A percentile compares a stretch with the other conserved stretches of the same genome.
These are phyloP conservation scores for Drosophila tripunctata DNA, from an alignment of 2,888 invertebrate genomes.

Conservation along the genomic window DNA sequence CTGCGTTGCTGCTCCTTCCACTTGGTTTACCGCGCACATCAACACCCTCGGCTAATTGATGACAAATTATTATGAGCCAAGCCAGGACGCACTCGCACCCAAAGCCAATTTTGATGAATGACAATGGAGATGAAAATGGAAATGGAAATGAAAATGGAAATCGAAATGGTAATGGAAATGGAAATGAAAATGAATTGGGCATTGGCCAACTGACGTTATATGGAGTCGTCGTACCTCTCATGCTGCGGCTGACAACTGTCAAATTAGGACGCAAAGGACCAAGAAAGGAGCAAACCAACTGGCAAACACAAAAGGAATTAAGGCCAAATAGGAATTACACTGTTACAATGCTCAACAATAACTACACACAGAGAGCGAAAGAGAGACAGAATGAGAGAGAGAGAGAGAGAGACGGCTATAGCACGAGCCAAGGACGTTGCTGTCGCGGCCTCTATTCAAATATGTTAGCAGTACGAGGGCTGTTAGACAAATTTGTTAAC, in stretches of 20 bases:
- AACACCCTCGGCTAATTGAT: slow-evolving; percentile 80
- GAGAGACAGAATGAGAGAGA: not conserved
- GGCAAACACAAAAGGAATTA: slow-evolving; percentile 68
- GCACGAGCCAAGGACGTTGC: slow-evolving; percentile 66
- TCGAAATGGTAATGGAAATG: slow-evolving; percentile 21
- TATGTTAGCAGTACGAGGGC: slow-evolving; percentile 30
- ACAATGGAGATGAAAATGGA: slow-evolving; percentile 40
- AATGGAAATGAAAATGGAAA: slow-evolving; percentile 32
- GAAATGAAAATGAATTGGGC: slow-evolving; percentile 6
- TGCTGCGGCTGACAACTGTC: slow-evolving; percentile 72
- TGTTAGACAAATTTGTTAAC: slow-evolving; percentile 5
- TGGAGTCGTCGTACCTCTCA: not conserved
- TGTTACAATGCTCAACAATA: slow-evolving; percentile 54
- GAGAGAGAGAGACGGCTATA: slow-evolving; percentile 7
- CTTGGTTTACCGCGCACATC: slow-evolving; percentile 79
- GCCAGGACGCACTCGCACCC: slow-evolving; percentile 63
- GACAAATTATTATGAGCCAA: slow-evolving; percentile 78
- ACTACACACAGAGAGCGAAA: not conserved
- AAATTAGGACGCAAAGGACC: slow-evolving; percentile 68
- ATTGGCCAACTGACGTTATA: slow-evolving; percentile 59
- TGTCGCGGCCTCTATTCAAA: slow-evolving; percentile 46
- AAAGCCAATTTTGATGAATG: slow-evolving; percentile 78
- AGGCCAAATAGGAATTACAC: slow-evolving; percentile 62
- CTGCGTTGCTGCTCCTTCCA: slow-evolving; percentile 55
- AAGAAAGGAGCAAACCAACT: slow-evolving; percentile 38